Base-by-base conservation (phyloP, 1,140 invertebrate species). In the Polypedilum vanderplanki region DNA sequence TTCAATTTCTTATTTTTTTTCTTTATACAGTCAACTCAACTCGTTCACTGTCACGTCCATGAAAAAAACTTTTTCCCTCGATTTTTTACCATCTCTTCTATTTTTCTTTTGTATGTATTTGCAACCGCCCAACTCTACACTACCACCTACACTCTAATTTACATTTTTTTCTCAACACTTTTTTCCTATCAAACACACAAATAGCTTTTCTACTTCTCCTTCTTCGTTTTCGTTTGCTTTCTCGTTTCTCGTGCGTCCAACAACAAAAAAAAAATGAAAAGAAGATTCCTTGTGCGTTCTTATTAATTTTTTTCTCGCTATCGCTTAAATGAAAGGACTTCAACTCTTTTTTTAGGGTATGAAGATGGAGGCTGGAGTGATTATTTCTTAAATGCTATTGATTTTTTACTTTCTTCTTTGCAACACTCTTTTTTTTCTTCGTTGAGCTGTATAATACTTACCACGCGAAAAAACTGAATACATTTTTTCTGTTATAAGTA, bases 351-450 rank as follows among this genome's bases (percentile, higher is more conserved):
- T n/a, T n/a, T 57, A 57, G n/a, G 46, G 46, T 57, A n/a, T 12
- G 18, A 70, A 70, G 8, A 18, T 8, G 18, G 20, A 70, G 17
- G 65, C 18, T 70, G 65, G 65, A 70, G 65, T 70, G 65, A 70
- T 70, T 70, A 70, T 70, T 70, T 70, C 65, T 70, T 70, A 70
- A 70, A 70, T 70, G 65, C 65, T 70, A 70, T 70, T 70, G 65
- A 70, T 70, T 70, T 70, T 70, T 70, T 70, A 33, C 24, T 70
- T 70, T 20, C n/a, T 67, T 67, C 20, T 70, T 1, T 18, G 65
- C 17, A 5, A 9, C 17, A n/a, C 17, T 70, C 65, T 20, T 57
- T 15, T 7, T 18, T 70, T 9, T 10, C 65, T 9, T 70, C 65
- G 17, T 57, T 70, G n/a, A 70, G 18, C 65, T 70, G 65, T 18